phyloP scores from a whole-genome alignment of 2,888 invertebrate genomes.

The Apamea epomidion region DNA sequence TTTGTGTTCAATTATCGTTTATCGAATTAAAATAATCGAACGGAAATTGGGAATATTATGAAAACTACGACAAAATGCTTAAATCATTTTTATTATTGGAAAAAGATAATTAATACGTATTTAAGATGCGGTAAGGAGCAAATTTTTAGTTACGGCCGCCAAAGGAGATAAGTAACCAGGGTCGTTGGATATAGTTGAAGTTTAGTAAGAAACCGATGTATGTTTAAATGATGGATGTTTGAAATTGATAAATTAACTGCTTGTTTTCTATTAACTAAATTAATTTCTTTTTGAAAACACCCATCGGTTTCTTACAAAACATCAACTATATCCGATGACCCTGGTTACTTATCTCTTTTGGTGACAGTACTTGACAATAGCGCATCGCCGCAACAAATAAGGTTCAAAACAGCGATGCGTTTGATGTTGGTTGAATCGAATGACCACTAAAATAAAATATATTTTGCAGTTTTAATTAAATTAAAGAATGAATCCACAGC shows the following conservation, averaged over 20 bases:
- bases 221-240: no score
- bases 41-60: not conserved
- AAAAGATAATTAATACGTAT: not conserved
- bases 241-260: no score
- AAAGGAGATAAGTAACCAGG: no score
- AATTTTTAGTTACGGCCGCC: not conserved
- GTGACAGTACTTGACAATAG: not conserved
- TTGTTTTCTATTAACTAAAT: no score
- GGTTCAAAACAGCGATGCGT: not conserved
- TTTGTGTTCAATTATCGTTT: not conserved
- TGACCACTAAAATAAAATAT: not conserved
- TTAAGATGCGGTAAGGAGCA: not conserved
- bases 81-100: not conserved
- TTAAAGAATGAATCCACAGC: not conserved
- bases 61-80: not conserved
- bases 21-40: slow-evolving; percentile 24
- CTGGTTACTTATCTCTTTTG: no score
- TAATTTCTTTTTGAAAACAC: no score
- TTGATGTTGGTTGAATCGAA: not conserved
- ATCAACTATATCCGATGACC: no score
- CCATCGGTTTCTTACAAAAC: no score
- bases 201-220: no score
- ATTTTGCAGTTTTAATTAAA: not conserved
- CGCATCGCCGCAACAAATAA: not conserved
- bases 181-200: no score